These are phyloP conservation scores for Cairina moschata DNA, from an alignment of 2,113 vertebrate species.

Conservation along the genomic window DNA sequence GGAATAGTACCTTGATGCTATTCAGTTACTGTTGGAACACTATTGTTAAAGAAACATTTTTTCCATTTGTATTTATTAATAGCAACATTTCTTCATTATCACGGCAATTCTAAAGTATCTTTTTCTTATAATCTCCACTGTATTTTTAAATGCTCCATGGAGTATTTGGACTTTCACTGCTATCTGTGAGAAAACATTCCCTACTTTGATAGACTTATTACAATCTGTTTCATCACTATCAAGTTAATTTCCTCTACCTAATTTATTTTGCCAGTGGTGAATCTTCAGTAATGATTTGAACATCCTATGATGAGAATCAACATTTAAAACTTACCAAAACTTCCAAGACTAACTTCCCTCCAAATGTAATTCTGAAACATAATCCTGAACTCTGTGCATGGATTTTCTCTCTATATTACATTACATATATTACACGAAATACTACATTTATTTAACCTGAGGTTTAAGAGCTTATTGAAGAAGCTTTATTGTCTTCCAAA, in stretches of 20 bases:
- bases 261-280: neutral
- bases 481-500: neutral
- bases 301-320: neutral
- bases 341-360: neutral
- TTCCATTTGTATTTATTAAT: neutral
- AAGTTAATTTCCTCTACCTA: conserved; percentile 12
- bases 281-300: neutral
- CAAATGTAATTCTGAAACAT: neutral
- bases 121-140: neutral
- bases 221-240: neutral
- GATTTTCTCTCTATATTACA: conserved; percentile 13
- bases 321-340: conserved; percentile 28
- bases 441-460: neutral
- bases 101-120: neutral
- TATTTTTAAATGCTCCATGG: neutral
- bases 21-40: neutral
- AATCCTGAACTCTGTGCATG: neutral
- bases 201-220: neutral
- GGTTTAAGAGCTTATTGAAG: neutral
- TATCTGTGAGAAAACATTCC: neutral
- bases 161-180: neutral
- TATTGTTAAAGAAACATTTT: neutral
- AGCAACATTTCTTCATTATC: neutral
- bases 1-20: neutral
- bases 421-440: neutral